Percentiles rank a stretch among this genome's conserved stretches.
phyloP scores from a whole-genome alignment of 2,888 invertebrate genomes.

The Thera obeliscata region DNA sequence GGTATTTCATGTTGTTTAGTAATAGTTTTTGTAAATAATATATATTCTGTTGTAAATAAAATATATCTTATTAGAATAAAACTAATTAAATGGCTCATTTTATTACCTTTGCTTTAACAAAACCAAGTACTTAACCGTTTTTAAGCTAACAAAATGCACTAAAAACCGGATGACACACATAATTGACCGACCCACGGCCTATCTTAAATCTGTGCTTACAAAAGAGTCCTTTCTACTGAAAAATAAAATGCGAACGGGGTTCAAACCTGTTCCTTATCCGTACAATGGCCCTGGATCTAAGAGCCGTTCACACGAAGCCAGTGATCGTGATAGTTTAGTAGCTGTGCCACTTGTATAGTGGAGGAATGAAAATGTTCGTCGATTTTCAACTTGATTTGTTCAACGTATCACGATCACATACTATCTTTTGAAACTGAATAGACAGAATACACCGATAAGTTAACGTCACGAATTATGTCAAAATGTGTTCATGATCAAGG shows the following conservation, averaged over 20 bases:
- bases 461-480: too few species aligned
- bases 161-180: slow-evolving; percentile 36
- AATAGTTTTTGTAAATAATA: too few species aligned
- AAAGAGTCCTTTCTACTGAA: slow-evolving; percentile 36
- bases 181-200: slow-evolving; percentile 26
- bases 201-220: slow-evolving; percentile 35
- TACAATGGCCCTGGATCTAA: slow-evolving; percentile 34
- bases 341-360: too few species aligned
- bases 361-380: too few species aligned
- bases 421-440: too few species aligned
- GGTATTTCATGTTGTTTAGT: too few species aligned
- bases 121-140: slow-evolving; percentile 6
- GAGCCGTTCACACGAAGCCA: slow-evolving; percentile 18
- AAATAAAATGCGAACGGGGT: slow-evolving; percentile 31
- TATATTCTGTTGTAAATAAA: too few species aligned
- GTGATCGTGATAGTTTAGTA: slow-evolving; percentile 4
- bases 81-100: not conserved
- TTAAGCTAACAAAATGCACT: slow-evolving; percentile 19
- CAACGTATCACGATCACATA: too few species aligned
- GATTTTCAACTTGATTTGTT: too few species aligned
- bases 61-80: too few species aligned
- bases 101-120: not conserved
- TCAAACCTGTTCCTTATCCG: slow-evolving; percentile 35
- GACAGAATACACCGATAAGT: too few species aligned
- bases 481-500: too few species aligned